Evolutionary conservation across 1,140 invertebrate genomes (phyloP), one percentile per base, ranked within the genome.

Genomic region (Cotesia typhae): DNA sequence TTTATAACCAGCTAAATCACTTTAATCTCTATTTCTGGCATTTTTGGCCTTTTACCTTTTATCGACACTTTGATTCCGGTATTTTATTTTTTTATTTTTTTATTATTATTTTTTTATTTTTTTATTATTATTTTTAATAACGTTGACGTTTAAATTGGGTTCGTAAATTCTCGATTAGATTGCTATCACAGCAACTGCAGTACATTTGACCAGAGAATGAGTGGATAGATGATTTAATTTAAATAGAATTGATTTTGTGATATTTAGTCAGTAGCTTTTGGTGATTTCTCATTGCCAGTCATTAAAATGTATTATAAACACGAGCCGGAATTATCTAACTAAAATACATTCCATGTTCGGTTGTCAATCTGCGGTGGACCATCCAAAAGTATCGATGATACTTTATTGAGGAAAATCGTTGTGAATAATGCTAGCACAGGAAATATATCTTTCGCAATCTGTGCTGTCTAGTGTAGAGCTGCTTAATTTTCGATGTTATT

Each of bases 1-100:
- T 79, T 81, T 80, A 80, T 78, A 81, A 78, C 71, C 74, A 67
- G 72, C 73, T 81, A 81, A 80, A 81, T 81, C 78, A 80, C 74
- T 38, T 17, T 20, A 67, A 67, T 51, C 14, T 51, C 66, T 12
- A 17, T 67, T 20, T 41, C 4, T 37, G n/a, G 20, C 14, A 38
- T 17, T 51, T 52, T 41, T 10, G 7, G 4, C 17, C 14, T 4
- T 17, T n/a, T 17, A 38, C n/a, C 28, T 28, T 28, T 28, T 47
- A 47, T 47, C 41, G 41, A 67, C 47, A 17, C 64, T n/a, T 14
- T 28, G 37, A 28, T 52, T 17, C n/a, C 10, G 9, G n/a, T 67
- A 61, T 35, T 17, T 6, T 59, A 14, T 35, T 36, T 20, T 28
- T 17, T 6, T 59, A 14, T 35, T 36, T 20, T 28, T 35, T 20